Conservation (phyloP, 2,888 invertebrate species). For the Mythimna albipuncta region DNA sequence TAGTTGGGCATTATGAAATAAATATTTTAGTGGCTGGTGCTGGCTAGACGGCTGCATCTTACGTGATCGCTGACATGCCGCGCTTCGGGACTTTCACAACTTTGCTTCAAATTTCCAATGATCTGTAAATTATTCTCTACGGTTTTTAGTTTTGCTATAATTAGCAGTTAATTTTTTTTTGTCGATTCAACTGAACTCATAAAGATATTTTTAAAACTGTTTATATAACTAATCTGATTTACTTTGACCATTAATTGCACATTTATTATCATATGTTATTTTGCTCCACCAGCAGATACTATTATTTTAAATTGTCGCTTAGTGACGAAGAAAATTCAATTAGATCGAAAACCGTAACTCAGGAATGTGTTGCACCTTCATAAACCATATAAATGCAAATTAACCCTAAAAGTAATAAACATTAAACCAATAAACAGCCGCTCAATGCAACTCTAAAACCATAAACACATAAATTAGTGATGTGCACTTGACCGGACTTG, state of each 20-base stretch:
- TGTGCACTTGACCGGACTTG: constrained; percentile 61
- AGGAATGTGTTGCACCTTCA: constrained; percentile 34
- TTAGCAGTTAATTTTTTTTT: background rate
- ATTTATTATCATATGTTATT: background rate
- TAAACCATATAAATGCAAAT: constrained; percentile 45
- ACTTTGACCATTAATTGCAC: background rate
- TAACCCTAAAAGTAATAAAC: constrained; percentile 39
- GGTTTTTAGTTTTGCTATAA: constrained; percentile 16
- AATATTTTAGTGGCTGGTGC: constrained; percentile 40
- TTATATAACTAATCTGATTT: background rate
- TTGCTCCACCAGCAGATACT: background rate
- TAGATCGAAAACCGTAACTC: constrained; percentile 13
- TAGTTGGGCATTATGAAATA: constrained; percentile 50
- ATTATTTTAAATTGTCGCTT: constrained; percentile 4
- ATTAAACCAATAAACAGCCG: constrained; percentile 45
- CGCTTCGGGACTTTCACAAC: constrained; percentile 57
- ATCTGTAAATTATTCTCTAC: constrained; percentile 36
- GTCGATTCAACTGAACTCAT: background rate
- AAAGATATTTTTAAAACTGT: background rate
- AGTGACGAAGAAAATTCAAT: constrained; percentile 14
- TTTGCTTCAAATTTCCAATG: constrained; percentile 32
- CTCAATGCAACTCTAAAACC: constrained; percentile 52
- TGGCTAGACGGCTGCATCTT: constrained; percentile 37
- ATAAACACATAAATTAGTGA: constrained; percentile 63
- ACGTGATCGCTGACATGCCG: constrained; percentile 51